Conservation (phyloP, 1,140 invertebrate genomes). For the Helicoverpa armigera region DNA sequence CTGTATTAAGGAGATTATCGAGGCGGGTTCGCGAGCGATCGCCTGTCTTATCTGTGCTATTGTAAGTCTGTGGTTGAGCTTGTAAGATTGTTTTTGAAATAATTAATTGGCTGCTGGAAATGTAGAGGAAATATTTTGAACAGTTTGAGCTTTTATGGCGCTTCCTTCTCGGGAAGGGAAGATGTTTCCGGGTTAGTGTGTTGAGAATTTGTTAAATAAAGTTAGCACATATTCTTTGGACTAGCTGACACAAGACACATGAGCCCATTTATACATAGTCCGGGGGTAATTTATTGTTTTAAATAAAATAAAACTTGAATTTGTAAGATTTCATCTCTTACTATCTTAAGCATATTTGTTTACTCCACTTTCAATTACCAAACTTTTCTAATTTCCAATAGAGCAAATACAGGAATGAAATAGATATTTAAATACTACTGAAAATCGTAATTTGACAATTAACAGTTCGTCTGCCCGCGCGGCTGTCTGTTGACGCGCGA, state of each 20-base stretch:
- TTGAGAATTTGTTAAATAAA: background rate
- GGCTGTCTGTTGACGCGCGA: slow-evolving; percentile 52
- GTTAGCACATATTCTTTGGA: too few species aligned
- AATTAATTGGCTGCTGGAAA: slow-evolving; percentile 31
- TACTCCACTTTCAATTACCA: too few species aligned
- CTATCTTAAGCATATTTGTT: too few species aligned
- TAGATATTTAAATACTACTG: slow-evolving; percentile 23
- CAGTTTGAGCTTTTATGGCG: background rate
- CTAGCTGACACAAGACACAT: too few species aligned
- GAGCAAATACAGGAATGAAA: background rate
- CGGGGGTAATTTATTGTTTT: too few species aligned
- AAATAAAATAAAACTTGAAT: too few species aligned
- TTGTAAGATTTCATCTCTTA: too few species aligned
- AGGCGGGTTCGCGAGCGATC: too few species aligned
- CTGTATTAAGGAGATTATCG: background rate
- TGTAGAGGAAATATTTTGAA: background rate
- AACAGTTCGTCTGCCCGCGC: background rate
- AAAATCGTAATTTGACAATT: slow-evolving; percentile 44
- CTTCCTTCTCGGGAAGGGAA: background rate
- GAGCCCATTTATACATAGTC: too few species aligned
- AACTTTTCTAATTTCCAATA: background rate
- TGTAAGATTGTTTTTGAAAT: slow-evolving; percentile 30
- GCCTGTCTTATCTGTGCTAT: slow-evolving; percentile 35
- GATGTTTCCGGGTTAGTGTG: background rate
- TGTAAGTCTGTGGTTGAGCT: slow-evolving; percentile 36